These are phyloP conservation scores for Meteorus sp. DNA, from an alignment of 1,140 invertebrate genomes.

Conservation along the genomic window DNA sequence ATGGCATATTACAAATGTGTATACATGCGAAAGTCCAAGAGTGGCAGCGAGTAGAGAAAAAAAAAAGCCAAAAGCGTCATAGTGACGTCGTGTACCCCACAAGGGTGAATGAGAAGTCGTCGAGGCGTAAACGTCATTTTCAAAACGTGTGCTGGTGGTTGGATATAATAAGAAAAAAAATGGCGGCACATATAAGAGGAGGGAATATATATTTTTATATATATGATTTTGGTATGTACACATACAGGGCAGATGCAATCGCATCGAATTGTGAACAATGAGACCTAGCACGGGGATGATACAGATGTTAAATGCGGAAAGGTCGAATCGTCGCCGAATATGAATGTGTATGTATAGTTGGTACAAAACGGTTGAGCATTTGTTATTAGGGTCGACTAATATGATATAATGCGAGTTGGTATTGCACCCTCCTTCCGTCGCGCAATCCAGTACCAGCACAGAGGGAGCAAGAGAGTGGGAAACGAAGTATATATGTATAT, in stretches of 20 bases:
- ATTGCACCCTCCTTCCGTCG: background rate
- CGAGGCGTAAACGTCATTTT: slow-evolving; percentile 32
- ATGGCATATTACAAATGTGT: too few relatives aligned
- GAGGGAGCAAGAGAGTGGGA: background rate
- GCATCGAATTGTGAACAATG: slow-evolving; percentile 31
- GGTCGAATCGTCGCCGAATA: slow-evolving; percentile 18
- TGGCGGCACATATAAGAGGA: slow-evolving; percentile 6
- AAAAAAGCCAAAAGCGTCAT: background rate
- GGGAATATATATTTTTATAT: too few relatives aligned
- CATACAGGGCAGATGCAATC: slow-evolving; percentile 46
- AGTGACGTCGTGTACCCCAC: background rate
- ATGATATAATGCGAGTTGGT: slow-evolving; percentile 43
- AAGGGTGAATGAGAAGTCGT: slow-evolving; percentile 13
- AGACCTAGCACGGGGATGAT: slow-evolving; percentile 42
- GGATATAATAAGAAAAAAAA: background rate
- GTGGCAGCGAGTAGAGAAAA: background rate
- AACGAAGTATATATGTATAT: too few relatives aligned
- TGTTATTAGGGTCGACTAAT: slow-evolving; percentile 53
- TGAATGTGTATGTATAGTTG: too few relatives aligned
- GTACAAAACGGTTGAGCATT: slow-evolving; percentile 32
- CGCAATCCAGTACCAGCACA: too few relatives aligned
- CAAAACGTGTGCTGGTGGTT: slow-evolving; percentile 19
- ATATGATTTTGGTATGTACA: too few relatives aligned
- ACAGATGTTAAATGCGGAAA: slow-evolving; percentile 49
- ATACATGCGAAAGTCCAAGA: too few relatives aligned